Evolutionary conservation across 2,113 vertebrate species (phyloP).

Genomic region (Coturnix japonica): DNA sequence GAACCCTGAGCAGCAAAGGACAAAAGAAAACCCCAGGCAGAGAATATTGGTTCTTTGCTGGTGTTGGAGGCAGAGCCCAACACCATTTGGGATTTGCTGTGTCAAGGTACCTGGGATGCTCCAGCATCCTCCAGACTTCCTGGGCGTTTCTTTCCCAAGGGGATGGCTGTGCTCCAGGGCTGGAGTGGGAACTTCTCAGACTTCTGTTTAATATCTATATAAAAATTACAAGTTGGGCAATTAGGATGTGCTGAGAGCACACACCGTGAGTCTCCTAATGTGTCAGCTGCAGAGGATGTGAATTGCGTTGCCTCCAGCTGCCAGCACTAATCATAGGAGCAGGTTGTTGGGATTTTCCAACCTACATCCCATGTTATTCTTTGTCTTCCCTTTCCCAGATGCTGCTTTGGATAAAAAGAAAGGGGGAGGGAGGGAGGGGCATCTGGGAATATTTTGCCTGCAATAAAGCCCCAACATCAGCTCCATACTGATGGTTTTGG

Average conservation of each 20-base stretch:
- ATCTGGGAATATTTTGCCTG: background rate
- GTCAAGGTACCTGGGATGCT: background rate
- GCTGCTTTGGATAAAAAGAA: background rate
- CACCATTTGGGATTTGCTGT: background rate
- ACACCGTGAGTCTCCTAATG: background rate
- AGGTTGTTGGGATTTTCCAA: conserved; percentile 43
- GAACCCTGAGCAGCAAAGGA: background rate
- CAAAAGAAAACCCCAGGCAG: background rate
- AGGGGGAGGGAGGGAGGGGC: no score
- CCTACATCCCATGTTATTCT: fast-evolving
- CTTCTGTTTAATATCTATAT: conserved; percentile 6
- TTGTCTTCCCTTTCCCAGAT: background rate
- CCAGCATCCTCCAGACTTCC: background rate
- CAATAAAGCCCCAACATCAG: background rate
- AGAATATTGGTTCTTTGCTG: background rate
- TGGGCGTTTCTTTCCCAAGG: background rate
- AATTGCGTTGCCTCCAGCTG: conserved; percentile 22
- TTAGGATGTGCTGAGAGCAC: background rate
- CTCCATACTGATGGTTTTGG: background rate
- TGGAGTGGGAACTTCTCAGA: background rate
- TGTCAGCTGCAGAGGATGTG: background rate
- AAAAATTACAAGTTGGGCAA: conserved; percentile 47
- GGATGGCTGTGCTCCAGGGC: background rate
- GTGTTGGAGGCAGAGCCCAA: background rate
- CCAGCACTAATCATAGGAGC: background rate